These are phyloP conservation scores for Mus spretus DNA, from an alignment of 2,797 vertebrate species.

Conservation along the genomic window DNA sequence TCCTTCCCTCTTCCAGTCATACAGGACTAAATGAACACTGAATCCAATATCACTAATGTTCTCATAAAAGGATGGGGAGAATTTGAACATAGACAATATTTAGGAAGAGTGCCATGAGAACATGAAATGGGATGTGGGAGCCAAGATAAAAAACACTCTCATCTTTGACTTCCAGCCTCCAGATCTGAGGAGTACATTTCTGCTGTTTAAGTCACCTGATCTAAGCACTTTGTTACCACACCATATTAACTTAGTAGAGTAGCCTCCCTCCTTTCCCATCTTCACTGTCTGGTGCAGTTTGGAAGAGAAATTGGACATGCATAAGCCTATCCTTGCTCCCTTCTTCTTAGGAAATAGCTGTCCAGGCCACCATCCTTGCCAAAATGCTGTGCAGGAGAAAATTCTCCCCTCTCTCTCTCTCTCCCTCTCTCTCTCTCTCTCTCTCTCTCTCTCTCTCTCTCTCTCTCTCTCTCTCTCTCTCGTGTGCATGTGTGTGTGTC, in stretches of 20 bases:
- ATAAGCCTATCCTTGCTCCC: neutral
- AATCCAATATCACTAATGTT: slow-evolving; percentile 37
- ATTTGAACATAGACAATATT: slow-evolving; percentile 24
- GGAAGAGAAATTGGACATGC: neutral
- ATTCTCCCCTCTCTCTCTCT: neutral
- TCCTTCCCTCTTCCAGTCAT: neutral
- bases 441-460: neutral
- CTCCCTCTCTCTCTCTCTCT: neutral
- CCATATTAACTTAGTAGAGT: neutral
- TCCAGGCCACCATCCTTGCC: neutral
- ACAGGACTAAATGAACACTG: neutral
- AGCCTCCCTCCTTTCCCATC: neutral
- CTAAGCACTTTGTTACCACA: neutral
- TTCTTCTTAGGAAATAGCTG: neutral
- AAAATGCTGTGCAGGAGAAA: too few species aligned
- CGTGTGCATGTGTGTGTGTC: too few species aligned
- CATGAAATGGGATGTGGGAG: neutral
- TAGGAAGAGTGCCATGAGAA: neutral
- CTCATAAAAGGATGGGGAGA: neutral
- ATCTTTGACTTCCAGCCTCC: neutral
- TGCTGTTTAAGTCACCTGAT: neutral
- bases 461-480: neutral
- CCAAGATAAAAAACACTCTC: neutral
- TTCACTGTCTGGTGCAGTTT: neutral
- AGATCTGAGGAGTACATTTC: neutral